Percentiles rank a stretch among this genome's conserved stretches.
Evolutionary conservation across 2,888 invertebrate species (phyloP).

Genomic region (Tupiocoris notatus): DNA sequence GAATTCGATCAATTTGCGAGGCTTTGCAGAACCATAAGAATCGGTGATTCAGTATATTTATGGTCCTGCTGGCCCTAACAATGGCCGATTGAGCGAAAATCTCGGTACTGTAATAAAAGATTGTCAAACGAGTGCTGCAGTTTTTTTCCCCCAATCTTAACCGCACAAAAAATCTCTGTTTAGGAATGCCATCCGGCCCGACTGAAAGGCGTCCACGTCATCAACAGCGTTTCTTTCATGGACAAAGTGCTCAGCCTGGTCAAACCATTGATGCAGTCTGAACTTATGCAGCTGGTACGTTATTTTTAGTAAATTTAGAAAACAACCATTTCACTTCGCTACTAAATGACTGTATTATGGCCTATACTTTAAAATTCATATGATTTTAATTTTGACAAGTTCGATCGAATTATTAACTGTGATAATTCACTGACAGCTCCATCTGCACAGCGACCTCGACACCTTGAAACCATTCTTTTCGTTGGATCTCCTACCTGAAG

Average conservation of each 20-base stretch:
- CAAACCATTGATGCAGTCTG: constrained; percentile 52
- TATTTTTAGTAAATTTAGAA: neutral
- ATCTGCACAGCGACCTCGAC: constrained; percentile 51
- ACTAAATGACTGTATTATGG: too few relatives aligned
- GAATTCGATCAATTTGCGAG: too few relatives aligned
- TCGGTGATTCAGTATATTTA: too few relatives aligned
- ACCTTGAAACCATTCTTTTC: constrained; percentile 50
- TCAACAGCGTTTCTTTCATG: constrained; percentile 52
- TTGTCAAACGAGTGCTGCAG: too few relatives aligned
- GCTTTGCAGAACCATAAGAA: too few relatives aligned
- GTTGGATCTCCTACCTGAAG: constrained; percentile 50
- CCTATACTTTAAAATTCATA: too few relatives aligned
- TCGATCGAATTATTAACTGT: neutral
- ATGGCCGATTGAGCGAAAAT: too few relatives aligned
- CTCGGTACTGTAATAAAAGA: too few relatives aligned
- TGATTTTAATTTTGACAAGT: neutral
- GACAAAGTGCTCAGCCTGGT: constrained; percentile 51
- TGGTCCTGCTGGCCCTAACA: too few relatives aligned
- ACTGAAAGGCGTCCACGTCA: constrained; percentile 52
- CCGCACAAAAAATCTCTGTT: too few relatives aligned
- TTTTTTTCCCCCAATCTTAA: too few relatives aligned
- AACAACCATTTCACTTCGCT: neutral
- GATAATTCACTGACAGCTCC: too few relatives aligned
- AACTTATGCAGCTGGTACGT: constrained; percentile 51
- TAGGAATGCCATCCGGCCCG: constrained; percentile 52